Conservation (phyloP, 2,888 invertebrate species). For the Sarcophaga variegata region DNA sequence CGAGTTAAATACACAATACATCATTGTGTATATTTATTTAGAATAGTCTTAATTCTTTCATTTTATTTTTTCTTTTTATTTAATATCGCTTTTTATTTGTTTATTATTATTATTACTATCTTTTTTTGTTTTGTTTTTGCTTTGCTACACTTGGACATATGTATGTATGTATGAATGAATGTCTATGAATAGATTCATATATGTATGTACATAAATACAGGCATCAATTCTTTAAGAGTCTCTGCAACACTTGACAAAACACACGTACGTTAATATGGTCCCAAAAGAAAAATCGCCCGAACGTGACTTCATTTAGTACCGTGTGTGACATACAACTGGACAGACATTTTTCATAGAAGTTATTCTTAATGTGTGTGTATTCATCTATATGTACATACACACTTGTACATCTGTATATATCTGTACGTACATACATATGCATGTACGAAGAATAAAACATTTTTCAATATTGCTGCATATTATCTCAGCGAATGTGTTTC, state of each 20-base stretch:
- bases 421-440: neutral
- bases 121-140: neutral
- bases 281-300: slow-evolving; percentile 80
- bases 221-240: slow-evolving; percentile 7
- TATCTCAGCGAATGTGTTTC: neutral
- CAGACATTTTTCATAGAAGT: neutral
- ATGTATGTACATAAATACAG: neutral
- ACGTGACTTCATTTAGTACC: slow-evolving; percentile 80
- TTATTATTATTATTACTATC: neutral
- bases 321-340: slow-evolving; percentile 50
- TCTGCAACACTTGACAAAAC: slow-evolving; percentile 56
- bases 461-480: neutral
- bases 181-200: neutral
- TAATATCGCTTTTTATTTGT: slow-evolving; percentile 38
- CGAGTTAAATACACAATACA: no score
- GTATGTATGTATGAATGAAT: neutral
- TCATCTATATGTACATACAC: neutral
- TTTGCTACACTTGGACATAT: neutral
- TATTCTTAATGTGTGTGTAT: neutral
- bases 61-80: no score
- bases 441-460: neutral
- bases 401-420: slow-evolving; percentile 8
- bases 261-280: slow-evolving; percentile 80
- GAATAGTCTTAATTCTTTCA: no score
- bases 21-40: no score